phyloP scores from a whole-genome alignment of 2,113 vertebrate genomes.

The Hippocampus mohnikei region DNA sequence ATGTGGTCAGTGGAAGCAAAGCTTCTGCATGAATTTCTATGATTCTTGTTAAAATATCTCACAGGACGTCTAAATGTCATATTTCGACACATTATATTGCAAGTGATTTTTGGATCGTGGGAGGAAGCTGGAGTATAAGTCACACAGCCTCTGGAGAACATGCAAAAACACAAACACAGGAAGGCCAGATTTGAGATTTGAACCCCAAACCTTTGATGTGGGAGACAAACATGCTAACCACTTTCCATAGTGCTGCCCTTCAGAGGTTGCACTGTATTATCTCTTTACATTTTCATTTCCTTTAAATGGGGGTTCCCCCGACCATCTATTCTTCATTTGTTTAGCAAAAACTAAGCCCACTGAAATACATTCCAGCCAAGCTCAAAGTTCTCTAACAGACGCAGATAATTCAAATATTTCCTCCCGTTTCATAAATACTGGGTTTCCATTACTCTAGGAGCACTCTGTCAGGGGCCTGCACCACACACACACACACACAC shows the following conservation, averaged over 20 bases:
- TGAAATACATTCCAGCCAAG: conserved; percentile 5
- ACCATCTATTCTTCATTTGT: too few species aligned
- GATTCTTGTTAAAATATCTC: too few species aligned
- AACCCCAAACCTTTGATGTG: not conserved
- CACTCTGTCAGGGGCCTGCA: conserved; percentile 31
- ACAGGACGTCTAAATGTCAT: too few species aligned
- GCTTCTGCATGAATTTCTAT: too few species aligned
- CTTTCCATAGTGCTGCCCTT: too few species aligned
- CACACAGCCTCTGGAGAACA: not conserved
- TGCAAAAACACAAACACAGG: not conserved
- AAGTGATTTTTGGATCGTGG: too few species aligned
- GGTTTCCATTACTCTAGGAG: conserved; percentile 68
- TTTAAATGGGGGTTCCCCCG: not conserved
- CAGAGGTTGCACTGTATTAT: not conserved
- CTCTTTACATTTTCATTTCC: not conserved
- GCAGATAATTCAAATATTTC: conserved; percentile 55
- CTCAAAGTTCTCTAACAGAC: conserved; percentile 36
- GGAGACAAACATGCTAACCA: not conserved
- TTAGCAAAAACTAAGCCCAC: conserved; percentile 2
- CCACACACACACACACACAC: conserved; percentile 36
- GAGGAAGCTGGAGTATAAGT: too few species aligned
- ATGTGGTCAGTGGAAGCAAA: too few species aligned
- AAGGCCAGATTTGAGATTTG: not conserved
- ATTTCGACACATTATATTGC: too few species aligned
- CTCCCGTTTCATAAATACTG: conserved; percentile 62